These are phyloP conservation scores for Dreissena polymorpha DNA, from an alignment of 1,140 invertebrate genomes.

Conservation along the genomic window DNA sequence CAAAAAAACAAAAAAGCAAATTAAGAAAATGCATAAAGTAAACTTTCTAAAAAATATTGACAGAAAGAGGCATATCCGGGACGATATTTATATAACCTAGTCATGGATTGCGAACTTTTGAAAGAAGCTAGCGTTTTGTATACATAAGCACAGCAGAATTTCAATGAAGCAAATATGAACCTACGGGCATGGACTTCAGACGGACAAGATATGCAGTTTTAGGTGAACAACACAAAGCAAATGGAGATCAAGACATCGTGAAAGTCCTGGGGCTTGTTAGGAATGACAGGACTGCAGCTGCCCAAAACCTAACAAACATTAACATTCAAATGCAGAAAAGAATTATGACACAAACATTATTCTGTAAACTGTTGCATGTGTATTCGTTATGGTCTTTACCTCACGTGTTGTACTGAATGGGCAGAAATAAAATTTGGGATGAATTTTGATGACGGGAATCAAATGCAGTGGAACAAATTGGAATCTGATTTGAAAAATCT, in stretches of 20 bases:
- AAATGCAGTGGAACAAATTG: conserved; percentile 1
- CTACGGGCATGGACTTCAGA: background rate
- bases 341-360: conserved; percentile 30
- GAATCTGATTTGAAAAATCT: background rate
- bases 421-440: conserved; percentile 30
- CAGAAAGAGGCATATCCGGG: background rate
- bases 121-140: conserved; percentile 9
- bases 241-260: background rate
- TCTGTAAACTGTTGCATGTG: conserved; percentile 11
- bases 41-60: too few relatives aligned
- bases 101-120: background rate
- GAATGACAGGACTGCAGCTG: background rate
- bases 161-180: conserved; percentile 21
- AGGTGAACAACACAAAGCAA: background rate
- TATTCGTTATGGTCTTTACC: conserved; percentile 27
- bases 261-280: background rate
- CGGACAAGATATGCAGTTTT: background rate
- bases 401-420: conserved; percentile 11
- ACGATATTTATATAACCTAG: background rate
- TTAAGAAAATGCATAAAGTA: too few relatives aligned
- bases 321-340: background rate
- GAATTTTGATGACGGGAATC: background rate
- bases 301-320: background rate
- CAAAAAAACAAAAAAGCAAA: too few relatives aligned
- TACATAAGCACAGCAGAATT: background rate